Base-by-base conservation (phyloP, 1,140 invertebrate species). In the Microplitis demolitor region DNA sequence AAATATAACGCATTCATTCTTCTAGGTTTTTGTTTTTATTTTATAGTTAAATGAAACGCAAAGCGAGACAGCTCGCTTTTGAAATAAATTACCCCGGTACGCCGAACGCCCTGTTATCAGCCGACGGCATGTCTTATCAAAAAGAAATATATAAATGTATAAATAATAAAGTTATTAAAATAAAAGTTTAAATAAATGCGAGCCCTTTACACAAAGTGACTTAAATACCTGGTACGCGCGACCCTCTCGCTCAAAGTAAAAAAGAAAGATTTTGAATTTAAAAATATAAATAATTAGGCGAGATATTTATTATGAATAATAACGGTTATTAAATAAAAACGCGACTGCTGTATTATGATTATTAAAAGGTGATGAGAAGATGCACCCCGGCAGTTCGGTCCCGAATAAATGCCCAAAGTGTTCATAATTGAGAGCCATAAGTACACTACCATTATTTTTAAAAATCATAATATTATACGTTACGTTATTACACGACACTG, bases 371-470 rank as follows among this genome's bases (percentile, higher is more conserved):
- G 5, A 53, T 11, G 16, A 58, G n/a, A 16, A 66, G 56, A 37
- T 66, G 53, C 62, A 71, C 74, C 77, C 78, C 79, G 81, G 77
- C 76, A 78, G 76, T 75, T 79, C 79, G 75, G 79, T 79, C 80
- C 80, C 73, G 80, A 82, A 84, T 73, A 76, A 81, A 78, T 83
- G 82, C 82, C 84, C 80, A 80, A 86, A 86, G 84, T 86, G 84
- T 86, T 86, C 83, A 84, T 82, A 80, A 79, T 78, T 80, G 75
- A 82, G 78, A 73, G 63, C 24, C 63, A 66, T 66, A 51, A 39
- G 74, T 82, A 79, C 75, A 77, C 78, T 79, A 45, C 11, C 39
- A 45, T 45, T 45, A 45, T 45, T 45, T 11, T 9, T 9, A 4
- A 45, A 6, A 45, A 45, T 45, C 39, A 45, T 45, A 45, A 9